phyloP scores from a whole-genome alignment of 1,140 invertebrate genomes.

The Neomicropteryx cornuta region DNA sequence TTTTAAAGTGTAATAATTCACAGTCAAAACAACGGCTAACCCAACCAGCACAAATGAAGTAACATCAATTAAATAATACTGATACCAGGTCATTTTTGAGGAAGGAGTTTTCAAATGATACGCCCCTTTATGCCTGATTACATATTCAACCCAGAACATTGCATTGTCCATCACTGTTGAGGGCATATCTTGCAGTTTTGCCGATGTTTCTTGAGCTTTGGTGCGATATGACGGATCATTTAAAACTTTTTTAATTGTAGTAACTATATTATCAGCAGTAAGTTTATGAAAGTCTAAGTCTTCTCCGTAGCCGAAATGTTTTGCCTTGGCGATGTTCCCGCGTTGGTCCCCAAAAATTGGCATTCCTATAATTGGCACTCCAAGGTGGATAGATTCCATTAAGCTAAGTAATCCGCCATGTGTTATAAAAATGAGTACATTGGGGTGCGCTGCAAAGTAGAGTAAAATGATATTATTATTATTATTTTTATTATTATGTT shows the following conservation, averaged over 20 bases:
- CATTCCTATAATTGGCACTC: conserved; percentile 50
- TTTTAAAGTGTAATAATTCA: too few species aligned
- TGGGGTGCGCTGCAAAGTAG: conserved; percentile 48
- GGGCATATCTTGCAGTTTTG: conserved; percentile 42
- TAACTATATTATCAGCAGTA: conserved; percentile 20
- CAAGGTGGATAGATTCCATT: conserved; percentile 50
- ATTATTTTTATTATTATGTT: conserved; percentile 44
- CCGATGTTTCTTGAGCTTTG: conserved; percentile 30
- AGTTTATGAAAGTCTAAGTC: conserved; percentile 24
- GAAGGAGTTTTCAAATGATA: conserved; percentile 45
- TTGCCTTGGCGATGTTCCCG: conserved; percentile 32
- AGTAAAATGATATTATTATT: conserved; percentile 50
- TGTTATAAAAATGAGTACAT: conserved; percentile 48
- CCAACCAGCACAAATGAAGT: too few species aligned
- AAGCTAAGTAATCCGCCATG: conserved; percentile 54
- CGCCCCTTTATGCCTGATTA: conserved; percentile 38
- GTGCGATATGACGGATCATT: conserved; percentile 20
- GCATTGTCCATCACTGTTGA: conserved; percentile 40
- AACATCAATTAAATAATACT: conserved; percentile 50
- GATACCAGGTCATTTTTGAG: conserved; percentile 41
- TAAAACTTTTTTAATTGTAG: conserved; percentile 20
- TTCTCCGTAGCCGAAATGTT: conserved; percentile 39
- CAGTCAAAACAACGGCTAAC: too few species aligned
- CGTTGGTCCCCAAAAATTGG: conserved; percentile 52
- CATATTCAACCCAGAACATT: conserved; percentile 53